These are phyloP conservation scores for Antitype chi DNA, from an alignment of 2,888 invertebrate genomes.

Conservation along the genomic window DNA sequence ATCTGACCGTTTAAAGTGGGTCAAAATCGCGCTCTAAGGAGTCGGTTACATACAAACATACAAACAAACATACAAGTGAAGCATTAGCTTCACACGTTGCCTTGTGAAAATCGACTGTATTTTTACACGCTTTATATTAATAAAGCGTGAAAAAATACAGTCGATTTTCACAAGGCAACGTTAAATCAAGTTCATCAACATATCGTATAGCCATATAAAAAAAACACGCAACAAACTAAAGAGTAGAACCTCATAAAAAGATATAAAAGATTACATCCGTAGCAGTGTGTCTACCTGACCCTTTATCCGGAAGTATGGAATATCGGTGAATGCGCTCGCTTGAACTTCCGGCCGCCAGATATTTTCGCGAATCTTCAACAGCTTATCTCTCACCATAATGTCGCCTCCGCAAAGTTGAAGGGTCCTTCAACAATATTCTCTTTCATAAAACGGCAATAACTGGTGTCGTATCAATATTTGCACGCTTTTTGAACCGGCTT, in stretches of 20 bases:
- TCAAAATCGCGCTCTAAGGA: too few relatives aligned
- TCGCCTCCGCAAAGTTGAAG: constrained; percentile 2
- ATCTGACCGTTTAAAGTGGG: too few relatives aligned
- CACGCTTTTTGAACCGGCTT: background rate
- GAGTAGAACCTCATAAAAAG: constrained; percentile 25
- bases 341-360: constrained; percentile 34
- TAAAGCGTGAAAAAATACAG: background rate
- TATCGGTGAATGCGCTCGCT: constrained; percentile 36
- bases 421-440: constrained; percentile 9
- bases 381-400: constrained; percentile 22
- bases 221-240: background rate
- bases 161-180: background rate
- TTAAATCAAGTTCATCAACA: background rate
- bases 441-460: constrained; percentile 10
- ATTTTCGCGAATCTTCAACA: constrained; percentile 26
- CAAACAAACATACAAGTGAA: too few relatives aligned
- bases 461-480: constrained; percentile 16
- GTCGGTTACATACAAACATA: too few relatives aligned
- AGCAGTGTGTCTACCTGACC: constrained; percentile 3
- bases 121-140: too few relatives aligned
- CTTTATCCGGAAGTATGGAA: constrained; percentile 44
- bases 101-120: too few relatives aligned
- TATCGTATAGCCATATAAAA: background rate
- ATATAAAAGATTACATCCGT: constrained; percentile 47
- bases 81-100: too few relatives aligned